A percentile compares a stretch with the other conserved stretches of the same genome.
phyloP scores from a whole-genome alignment of 2,888 invertebrate species.

The Amorpha juglandis region DNA sequence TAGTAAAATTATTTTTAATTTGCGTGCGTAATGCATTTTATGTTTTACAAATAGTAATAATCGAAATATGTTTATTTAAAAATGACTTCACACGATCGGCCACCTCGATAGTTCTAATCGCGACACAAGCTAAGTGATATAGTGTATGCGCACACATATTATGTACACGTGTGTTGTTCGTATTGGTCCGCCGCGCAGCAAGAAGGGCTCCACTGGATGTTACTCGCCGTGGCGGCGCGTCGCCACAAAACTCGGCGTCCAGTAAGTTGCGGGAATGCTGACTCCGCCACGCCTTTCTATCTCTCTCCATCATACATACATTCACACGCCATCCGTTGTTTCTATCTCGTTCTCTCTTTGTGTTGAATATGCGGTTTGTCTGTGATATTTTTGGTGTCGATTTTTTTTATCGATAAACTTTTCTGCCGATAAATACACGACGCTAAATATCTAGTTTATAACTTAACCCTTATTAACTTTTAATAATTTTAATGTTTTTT shows the following conservation, averaged over 20 bases:
- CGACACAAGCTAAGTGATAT: conserved; percentile 32
- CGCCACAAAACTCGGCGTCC: conserved; percentile 97
- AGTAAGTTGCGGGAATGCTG: conserved; percentile 89
- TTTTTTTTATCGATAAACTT: conserved; percentile 16
- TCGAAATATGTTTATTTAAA: neutral
- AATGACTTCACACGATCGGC: conserved; percentile 17
- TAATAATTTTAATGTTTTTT: neutral
- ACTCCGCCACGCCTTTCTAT: conserved; percentile 65
- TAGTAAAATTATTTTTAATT: no score
- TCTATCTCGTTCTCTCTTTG: conserved; percentile 46
- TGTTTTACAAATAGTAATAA: neutral
- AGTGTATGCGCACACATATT: conserved; percentile 55
- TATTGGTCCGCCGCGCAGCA: conserved; percentile 79
- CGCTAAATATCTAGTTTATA: no score
- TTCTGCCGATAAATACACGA: neutral
- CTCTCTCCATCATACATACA: conserved; percentile 66
- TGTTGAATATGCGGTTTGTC: conserved; percentile 10
- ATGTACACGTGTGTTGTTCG: conserved; percentile 76
- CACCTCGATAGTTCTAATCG: conserved; percentile 54
- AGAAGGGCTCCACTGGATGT: conserved; percentile 87
- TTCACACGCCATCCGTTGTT: conserved; percentile 60
- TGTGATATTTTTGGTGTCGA: neutral
- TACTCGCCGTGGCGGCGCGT: conserved; percentile 97
- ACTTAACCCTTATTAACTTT: no score
- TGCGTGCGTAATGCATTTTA: no score